Conservation (phyloP, 2,797 vertebrate species). For the Pseudochromis fuscus region DNA sequence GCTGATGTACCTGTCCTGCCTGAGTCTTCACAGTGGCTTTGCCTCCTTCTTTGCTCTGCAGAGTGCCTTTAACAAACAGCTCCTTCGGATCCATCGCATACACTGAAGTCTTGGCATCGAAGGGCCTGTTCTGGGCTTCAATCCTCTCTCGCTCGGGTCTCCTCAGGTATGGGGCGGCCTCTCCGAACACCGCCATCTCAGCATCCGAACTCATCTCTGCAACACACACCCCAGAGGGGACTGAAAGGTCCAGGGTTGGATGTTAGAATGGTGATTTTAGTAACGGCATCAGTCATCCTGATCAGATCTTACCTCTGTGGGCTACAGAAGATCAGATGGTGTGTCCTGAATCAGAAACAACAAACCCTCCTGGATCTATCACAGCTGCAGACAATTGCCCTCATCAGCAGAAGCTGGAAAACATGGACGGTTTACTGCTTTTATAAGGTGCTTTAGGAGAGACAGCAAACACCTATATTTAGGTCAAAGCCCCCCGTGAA, state of each 20-base stretch:
- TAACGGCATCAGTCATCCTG: background rate
- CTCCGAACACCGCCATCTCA: slow-evolving; percentile 88
- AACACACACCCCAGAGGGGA: background rate
- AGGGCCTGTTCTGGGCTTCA: slow-evolving; percentile 87
- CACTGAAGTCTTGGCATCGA: slow-evolving; percentile 86
- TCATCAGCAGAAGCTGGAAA: slow-evolving; percentile 33
- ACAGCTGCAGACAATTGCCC: slow-evolving; percentile 15
- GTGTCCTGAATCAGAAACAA: slow-evolving; percentile 10
- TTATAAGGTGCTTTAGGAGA: slow-evolving; percentile 62
- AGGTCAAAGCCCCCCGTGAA: slow-evolving; percentile 62
- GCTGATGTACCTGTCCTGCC: slow-evolving; percentile 77
- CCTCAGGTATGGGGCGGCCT: slow-evolving; percentile 86
- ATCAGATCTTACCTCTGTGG: slow-evolving; percentile 28
- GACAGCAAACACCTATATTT: slow-evolving; percentile 73
- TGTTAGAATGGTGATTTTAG: background rate
- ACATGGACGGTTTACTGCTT: slow-evolving; percentile 54
- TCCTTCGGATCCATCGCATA: slow-evolving; percentile 85
- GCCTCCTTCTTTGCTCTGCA: slow-evolving; percentile 83
- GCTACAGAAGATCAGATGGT: slow-evolving; percentile 1
- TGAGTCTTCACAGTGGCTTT: slow-evolving; percentile 87
- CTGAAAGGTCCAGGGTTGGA: background rate
- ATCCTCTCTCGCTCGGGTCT: slow-evolving; percentile 89
- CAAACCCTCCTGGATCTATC: background rate
- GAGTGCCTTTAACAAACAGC: slow-evolving; percentile 86
- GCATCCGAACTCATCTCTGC: slow-evolving; percentile 78